These are phyloP conservation scores for Pyxicephalus adspersus DNA, from an alignment of 2,113 vertebrate species.

Conservation along the genomic window DNA sequence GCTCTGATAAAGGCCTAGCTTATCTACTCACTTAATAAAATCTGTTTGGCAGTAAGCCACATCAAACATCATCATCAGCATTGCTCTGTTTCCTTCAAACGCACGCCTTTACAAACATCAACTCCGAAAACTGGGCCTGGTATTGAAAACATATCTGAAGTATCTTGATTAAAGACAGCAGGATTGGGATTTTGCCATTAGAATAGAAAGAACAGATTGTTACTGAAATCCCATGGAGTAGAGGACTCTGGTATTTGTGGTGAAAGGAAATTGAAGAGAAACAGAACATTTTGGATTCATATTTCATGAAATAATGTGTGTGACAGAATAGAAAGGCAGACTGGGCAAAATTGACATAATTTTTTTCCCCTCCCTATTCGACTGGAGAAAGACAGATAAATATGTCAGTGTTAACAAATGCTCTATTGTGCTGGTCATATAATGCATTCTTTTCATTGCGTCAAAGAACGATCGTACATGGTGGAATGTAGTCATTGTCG, in stretches of 20 bases:
- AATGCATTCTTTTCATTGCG: constrained; percentile 36
- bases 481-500: background rate
- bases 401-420: constrained; percentile 80
- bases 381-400: constrained; percentile 77
- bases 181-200: constrained; percentile 73
- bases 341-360: constrained; percentile 79
- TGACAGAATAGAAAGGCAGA: constrained; percentile 80
- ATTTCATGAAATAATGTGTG: constrained; percentile 89
- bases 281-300: constrained; percentile 80
- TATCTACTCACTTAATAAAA: background rate
- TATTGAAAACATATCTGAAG: constrained; percentile 70
- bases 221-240: constrained; percentile 70
- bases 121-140: background rate
- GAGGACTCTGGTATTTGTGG: constrained; percentile 74
- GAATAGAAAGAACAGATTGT: constrained; percentile 80
- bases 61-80: constrained; percentile 8
- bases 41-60: constrained; percentile 11
- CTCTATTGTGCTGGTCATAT: constrained; percentile 70
- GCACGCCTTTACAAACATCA: constrained; percentile 33
- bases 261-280: constrained; percentile 90
- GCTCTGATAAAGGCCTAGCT: background rate
- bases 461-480: constrained; percentile 20
- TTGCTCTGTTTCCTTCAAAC: constrained; percentile 19
- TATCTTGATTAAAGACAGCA: constrained; percentile 78
- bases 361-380: constrained; percentile 70